phyloP scores from a whole-genome alignment of 2,797 vertebrate genomes.

The Falco berigora region DNA sequence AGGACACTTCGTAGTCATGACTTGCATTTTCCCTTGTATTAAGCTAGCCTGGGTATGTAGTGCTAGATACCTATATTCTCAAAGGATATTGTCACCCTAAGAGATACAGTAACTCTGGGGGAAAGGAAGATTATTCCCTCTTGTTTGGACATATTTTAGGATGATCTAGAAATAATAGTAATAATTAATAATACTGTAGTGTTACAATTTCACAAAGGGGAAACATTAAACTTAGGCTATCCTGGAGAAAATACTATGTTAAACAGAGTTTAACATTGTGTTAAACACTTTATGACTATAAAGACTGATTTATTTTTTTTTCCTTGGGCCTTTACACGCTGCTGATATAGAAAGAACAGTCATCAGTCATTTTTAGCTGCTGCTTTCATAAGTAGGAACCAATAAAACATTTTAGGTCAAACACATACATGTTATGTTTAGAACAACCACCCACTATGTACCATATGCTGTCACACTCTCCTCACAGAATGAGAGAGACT shows the following conservation, averaged over 20 bases:
- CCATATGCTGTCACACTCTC: constrained; percentile 43
- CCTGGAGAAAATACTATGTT: neutral
- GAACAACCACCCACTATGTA: constrained; percentile 32
- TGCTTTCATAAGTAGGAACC: constrained; percentile 39
- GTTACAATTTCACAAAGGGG: neutral
- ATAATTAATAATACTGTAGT: neutral
- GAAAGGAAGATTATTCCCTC: neutral
- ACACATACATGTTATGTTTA: constrained; percentile 48
- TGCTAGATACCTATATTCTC: neutral
- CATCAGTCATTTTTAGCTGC: constrained; percentile 39
- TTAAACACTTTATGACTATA: neutral
- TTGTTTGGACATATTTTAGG: neutral
- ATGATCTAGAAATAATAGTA: neutral
- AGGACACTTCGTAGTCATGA: neutral
- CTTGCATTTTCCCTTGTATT: neutral
- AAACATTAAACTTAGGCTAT: neutral
- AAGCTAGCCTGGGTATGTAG: neutral
- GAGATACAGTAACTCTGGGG: neutral
- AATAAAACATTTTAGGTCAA: constrained; percentile 43
- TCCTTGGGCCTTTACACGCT: neutral
- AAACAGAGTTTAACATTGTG: neutral
- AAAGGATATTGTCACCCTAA: neutral
- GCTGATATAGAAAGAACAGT: constrained; percentile 59
- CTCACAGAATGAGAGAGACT: constrained; percentile 20
- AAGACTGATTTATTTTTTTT: constrained; percentile 1